Base-by-base conservation (phyloP, 1,140 invertebrate species). In the Vollenhovia emeryi region DNA sequence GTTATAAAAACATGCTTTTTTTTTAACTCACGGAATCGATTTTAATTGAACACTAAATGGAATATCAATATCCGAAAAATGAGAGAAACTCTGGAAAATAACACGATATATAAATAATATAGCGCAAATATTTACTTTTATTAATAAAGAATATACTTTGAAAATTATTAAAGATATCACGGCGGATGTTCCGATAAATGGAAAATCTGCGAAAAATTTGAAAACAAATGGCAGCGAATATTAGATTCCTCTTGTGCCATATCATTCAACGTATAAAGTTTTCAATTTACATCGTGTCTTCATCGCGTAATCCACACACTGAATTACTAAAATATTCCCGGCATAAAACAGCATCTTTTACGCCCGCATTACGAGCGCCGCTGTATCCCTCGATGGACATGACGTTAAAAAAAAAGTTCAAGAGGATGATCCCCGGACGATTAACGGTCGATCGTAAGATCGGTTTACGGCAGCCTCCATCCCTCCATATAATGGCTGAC, bases 401-500 rank as follows among this genome's bases (percentile, higher is more conserved):
- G 43, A 24, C 11, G 15, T n/a, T 43, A 24, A 52, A 24, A 75
- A 33, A n/a, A 21, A 68, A 36, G 40, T 3, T 79, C 40, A 48
- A 73, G 69, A 57, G 59, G 59, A 76, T 87, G 52, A 68, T 69
- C 55, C 27, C 9, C 11, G 7, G 36, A 59, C 78, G 86, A 87
- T 48, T 55, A 57, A 55, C 27, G 62, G 30, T 24, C 55, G 76
- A 45, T 83, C 43, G 79, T 52, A 62, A 75, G 69, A 69, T 78
- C 66, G 50, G 76, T 78, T 78, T 87, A 88, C 52, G 57, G 84
- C 68, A 52, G 60, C 30, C 33, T 27, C 33, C 2, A 55, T 43
- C 36, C 62, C 62, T 15, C 69, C 24, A 57, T 40, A 57, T 85
- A 88, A 88, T 57, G 86, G 84, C 71, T 62, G 43, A 69, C 73